phyloP scores from a whole-genome alignment of 2,113 vertebrate species.

The Plotosus lineatus region DNA sequence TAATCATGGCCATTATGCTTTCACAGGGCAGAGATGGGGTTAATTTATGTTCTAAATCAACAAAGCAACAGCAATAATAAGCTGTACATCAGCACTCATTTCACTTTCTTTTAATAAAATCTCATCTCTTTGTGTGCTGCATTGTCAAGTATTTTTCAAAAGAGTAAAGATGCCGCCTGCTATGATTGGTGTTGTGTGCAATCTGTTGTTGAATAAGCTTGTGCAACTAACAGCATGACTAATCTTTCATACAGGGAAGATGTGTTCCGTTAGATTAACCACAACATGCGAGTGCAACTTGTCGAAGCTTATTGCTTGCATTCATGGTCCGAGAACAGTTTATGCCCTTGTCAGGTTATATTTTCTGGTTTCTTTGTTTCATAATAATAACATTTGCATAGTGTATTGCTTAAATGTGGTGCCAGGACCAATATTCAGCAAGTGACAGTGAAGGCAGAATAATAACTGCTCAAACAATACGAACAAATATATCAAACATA shows the following conservation, averaged over 20 bases:
- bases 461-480: background rate
- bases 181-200: background rate
- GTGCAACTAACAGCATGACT: background rate
- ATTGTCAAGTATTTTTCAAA: background rate
- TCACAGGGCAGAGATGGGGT: background rate
- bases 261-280: constrained; percentile 3
- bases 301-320: background rate
- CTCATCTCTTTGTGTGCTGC: background rate
- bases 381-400: background rate
- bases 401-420: background rate
- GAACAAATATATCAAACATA: background rate
- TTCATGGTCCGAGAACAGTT: background rate
- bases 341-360: background rate
- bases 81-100: background rate
- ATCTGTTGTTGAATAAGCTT: background rate
- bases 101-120: background rate
- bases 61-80: background rate
- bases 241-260: background rate
- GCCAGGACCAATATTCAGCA: background rate
- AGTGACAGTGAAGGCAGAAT: background rate
- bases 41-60: background rate
- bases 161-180: constrained; percentile 1
- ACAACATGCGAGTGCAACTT: background rate
- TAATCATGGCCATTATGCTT: background rate
- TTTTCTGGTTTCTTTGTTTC: background rate